Percentiles rank a stretch among this genome's conserved stretches.
These are phyloP conservation scores for Oenanthe oenanthe DNA, from an alignment of 2,113 vertebrate species.

Conservation along the genomic window DNA sequence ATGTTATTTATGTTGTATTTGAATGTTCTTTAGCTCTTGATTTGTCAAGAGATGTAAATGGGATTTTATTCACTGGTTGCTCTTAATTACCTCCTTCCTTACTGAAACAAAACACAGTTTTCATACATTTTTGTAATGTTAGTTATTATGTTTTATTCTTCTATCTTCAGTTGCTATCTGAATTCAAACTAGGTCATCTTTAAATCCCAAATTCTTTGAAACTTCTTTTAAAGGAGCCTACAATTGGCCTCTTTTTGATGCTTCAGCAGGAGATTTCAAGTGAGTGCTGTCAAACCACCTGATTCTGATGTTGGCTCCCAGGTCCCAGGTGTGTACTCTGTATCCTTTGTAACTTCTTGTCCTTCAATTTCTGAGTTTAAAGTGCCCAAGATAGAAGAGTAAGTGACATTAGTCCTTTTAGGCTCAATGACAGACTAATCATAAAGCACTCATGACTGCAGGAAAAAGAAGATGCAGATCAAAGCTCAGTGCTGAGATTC, in stretches of 20 bases:
- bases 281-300: background rate
- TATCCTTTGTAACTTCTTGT: background rate
- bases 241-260: background rate
- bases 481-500: background rate
- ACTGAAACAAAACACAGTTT: background rate
- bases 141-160: background rate
- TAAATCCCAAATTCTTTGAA: background rate
- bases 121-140: background rate
- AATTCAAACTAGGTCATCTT: background rate
- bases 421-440: background rate
- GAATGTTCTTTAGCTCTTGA: background rate
- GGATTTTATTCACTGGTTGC: background rate
- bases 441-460: background rate
- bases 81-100: background rate
- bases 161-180: background rate
- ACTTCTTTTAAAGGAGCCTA: background rate
- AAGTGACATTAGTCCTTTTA: background rate
- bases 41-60: background rate
- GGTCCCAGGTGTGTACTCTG: background rate
- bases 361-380: background rate
- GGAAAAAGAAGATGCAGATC: background rate
- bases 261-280: background rate
- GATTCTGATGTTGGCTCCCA: background rate
- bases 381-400: background rate
- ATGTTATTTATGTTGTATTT: background rate